phyloP scores from a whole-genome alignment of 35 echinoderm and acorn worm species.

The Stichopus chloronotus region DNA sequence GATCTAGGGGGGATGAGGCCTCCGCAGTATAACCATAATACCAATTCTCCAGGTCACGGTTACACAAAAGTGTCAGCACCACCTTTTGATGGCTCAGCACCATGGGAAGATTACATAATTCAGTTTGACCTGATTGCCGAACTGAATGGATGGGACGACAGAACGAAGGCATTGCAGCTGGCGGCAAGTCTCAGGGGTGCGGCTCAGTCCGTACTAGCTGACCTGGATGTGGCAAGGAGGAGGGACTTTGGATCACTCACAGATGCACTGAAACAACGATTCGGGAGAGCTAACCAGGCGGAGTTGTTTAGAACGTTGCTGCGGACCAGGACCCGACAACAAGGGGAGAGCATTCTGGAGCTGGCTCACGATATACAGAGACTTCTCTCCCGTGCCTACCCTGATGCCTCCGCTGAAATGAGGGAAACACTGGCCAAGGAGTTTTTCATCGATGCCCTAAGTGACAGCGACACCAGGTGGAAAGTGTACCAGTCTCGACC shows the following conservation, averaged over 20 bases:
- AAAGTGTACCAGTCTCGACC: slow-evolving; percentile 22
- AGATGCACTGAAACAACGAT: slow-evolving; percentile 4
- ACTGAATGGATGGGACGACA: slow-evolving; percentile 36
- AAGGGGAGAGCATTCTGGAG: slow-evolving; percentile 1
- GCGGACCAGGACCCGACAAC: background rate
- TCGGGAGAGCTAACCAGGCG: slow-evolving; percentile 15
- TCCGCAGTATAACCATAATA: too few relatives aligned
- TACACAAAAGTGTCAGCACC: background rate
- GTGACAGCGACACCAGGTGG: slow-evolving; percentile 22
- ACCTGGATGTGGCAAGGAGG: background rate
- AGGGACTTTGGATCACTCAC: background rate
- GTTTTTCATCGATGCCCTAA: background rate
- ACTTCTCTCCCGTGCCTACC: background rate
- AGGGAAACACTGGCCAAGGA: slow-evolving; percentile 16
- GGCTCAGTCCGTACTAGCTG: slow-evolving; percentile 1
- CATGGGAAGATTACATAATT: background rate
- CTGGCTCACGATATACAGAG: background rate
- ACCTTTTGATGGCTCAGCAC: slow-evolving; percentile 44
- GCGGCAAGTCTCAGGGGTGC: slow-evolving; percentile 3
- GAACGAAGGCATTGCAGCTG: background rate
- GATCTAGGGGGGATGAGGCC: too few relatives aligned
- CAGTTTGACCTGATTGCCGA: slow-evolving; percentile 43
- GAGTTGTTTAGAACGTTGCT: background rate
- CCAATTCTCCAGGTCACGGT: too few relatives aligned
- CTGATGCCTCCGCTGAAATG: background rate